Evolutionary conservation across 2,113 vertebrate species (phyloP), one percentile per base, ranked within the genome.

Genomic region (Machaerirhynchus nigripectus): DNA sequence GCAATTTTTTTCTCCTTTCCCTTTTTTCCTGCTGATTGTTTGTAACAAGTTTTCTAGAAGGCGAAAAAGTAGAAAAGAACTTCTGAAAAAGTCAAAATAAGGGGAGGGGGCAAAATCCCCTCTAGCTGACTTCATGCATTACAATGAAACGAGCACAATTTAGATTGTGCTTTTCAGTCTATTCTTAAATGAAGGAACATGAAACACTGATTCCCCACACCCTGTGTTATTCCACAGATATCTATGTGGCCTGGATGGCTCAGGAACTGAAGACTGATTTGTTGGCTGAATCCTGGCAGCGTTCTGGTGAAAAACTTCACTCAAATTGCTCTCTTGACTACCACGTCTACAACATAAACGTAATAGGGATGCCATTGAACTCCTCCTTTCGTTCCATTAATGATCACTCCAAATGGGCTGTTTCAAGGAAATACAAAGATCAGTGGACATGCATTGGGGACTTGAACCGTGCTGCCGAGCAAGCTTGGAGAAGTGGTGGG

Each of bases 331-430:
- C 99, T n/a, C 98, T 99, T 15, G 86, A 97, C 80, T 98, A 98
- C 93, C 98, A 99, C 1, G 97, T 98, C 82, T 98, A 99, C 97
- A 99, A 99, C 90, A 96, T 99, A 92, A 97, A 97, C 22, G 49
- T 70, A 57, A 97, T 99, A 91, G 78, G 78, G 42, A 90, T 97
- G 14, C 97, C 98, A 8, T 28, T 80, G 49, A 94, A 97, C 3
- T 89, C 90, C 65, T 90, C 85, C 56, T 99, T 99, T 84, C 71
- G 67, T 47, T 99, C 99, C n/a, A 49, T 94, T 82, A 61, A 98
- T 1, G 99, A 99, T 95, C 99, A 99, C 94, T 98, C 99, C 53
- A 99, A 99, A 97, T 99, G 99, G 99, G 98, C 99, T 39, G 97
- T 99, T 94, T 99, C 99, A 7, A 68, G 2, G 67, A 39, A 52